These are phyloP conservation scores for Lasiurus borealis DNA, from an alignment of 2,113 vertebrate genomes.

Conservation along the genomic window DNA sequence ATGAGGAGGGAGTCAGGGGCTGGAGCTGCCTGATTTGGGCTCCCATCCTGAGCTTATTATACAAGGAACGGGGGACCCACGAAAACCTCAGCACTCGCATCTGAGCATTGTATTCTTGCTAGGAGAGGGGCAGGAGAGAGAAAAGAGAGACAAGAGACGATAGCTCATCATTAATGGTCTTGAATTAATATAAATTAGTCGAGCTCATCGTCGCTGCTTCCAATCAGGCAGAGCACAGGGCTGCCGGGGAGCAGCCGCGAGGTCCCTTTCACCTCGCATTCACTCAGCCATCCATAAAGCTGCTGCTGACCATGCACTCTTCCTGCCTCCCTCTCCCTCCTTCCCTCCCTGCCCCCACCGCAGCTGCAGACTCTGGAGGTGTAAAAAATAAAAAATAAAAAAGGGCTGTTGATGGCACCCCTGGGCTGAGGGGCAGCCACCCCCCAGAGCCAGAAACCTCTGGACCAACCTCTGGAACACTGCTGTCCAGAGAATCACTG, in stretches of 20 bases:
- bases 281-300: conserved; percentile 84
- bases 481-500: conserved; percentile 40
- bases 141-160: conserved; percentile 82
- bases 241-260: conserved; percentile 81
- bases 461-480: conserved; percentile 79
- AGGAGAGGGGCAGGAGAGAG: conserved; percentile 58
- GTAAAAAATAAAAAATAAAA: conserved; percentile 55
- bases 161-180: conserved; percentile 89
- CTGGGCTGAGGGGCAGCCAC: neutral
- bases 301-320: conserved; percentile 84
- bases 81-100: conserved; percentile 24
- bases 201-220: conserved; percentile 76
- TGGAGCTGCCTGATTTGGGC: neutral
- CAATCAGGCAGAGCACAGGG: conserved; percentile 84
- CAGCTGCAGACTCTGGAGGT: neutral
- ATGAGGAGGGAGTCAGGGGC: neutral
- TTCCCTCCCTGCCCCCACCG: neutral
- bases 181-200: conserved; percentile 91
- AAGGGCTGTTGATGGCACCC: conserved; percentile 68
- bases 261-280: conserved; percentile 84
- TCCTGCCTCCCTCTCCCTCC: neutral
- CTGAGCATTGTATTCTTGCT: conserved; percentile 76
- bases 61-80: neutral
- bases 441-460: conserved; percentile 68
- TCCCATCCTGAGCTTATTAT: neutral